Evolutionary conservation across 2,888 invertebrate species (phyloP), one percentile per base, ranked within the genome.

Genomic region (Papilio gigon): DNA sequence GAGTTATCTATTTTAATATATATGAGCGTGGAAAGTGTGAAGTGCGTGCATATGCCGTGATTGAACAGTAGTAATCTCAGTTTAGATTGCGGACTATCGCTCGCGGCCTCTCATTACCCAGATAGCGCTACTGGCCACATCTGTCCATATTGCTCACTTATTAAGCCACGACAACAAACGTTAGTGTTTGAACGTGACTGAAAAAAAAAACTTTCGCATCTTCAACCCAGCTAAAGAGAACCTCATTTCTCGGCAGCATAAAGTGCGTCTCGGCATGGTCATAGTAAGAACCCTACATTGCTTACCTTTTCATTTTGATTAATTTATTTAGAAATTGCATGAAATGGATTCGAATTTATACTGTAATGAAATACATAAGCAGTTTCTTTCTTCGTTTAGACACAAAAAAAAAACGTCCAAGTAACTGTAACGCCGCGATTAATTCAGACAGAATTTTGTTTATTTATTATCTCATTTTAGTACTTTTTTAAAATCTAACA

Each of bases 71-170:
- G 37, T 56, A 68, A 68, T 59, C 65, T 61, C 40, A 11, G 37
- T 53, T 30, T 65, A 65, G 70, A 71, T 72, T 63, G 73, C 72
- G 71, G 70, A 70, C 70, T 77, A 76, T 75, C 77, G 67, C 80
- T 78, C 73, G 77, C 77, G 73, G 78, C 81, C 78, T 83, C 85
- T 86, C 83, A 89, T 89, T 89, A 88, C 76, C 71, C 69, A 78
- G 88, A 88, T 89, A 89, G 72, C 70, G 80, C 69, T 82, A 83
- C 86, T 84, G 72, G 69, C 72, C 80, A 77, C 89, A 89, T 88
- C 87, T 89, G 89, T 86, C 83, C 76, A 77, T 70, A 65, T 72
- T 68, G 70, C 74, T 73, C 73, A 66, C 66, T 74, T 73, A 76
- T 73, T 75, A 58, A 65, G 67, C 53, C 27, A 25, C 20, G 14